Base-by-base conservation (phyloP, 1,140 invertebrate genomes). In the Zelostemma sp. region DNA sequence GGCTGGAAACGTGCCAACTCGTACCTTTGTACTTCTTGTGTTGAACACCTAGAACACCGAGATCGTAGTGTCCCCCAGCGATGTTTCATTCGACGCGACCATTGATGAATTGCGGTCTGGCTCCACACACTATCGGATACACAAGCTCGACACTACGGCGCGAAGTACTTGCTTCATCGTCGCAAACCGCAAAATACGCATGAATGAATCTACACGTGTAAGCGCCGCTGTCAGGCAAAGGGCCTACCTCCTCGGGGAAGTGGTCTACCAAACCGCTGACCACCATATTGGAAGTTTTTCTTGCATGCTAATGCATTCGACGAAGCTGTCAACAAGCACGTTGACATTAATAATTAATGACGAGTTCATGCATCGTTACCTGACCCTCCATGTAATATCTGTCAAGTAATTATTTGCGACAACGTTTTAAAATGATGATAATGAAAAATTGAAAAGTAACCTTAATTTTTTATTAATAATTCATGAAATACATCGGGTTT, bases 171-270 rank as follows among this genome's bases (percentile, higher is more conserved):
- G 63, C 28, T n/a, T 19, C 57, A 33, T 55, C 18, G 48, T 38
- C 21, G 54, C 65, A 15, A 58, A 62, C 65, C 59, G 16, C 65
- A 59, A 59, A 66, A 66, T 66, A 59, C 56, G 55, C 63, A 62
- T 68, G 57, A 68, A 68, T 57, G 64, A 57, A 67, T 60, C 61
- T 55, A 60, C 64, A 67, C 64, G 57, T 67, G 64, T 67, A 67
- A 67, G 55, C 64, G 53, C 19, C 51, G 14, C 1, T 57, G 53
- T 56, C 41, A 47, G 53, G 43, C 31, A n/a, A 11, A 31, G 45
- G 43, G 25, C 35, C 18, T 38, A 38, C 9, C 45, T 57, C 41
- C 12, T 35, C 33, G 50, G 43, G 14, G 25, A 41, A 51, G 18
- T 15, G 53, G 14, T 51, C 50, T 11, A 41, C 47, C 41, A 38